phyloP scores from a whole-genome alignment of 2,797 vertebrate species.

The Echiichthys vipera region DNA sequence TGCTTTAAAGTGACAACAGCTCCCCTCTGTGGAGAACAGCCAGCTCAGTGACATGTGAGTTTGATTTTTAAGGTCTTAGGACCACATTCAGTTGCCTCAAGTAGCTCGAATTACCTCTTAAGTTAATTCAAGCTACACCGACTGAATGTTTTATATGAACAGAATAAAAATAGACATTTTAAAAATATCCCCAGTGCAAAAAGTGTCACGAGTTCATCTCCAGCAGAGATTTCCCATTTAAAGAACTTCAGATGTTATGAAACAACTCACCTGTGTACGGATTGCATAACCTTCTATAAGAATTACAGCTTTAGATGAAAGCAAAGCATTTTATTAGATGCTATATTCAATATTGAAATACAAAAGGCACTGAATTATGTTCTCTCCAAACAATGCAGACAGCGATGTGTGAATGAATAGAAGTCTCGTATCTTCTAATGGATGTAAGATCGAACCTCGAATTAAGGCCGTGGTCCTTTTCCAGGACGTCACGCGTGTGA shows the following conservation, averaged over 20 bases:
- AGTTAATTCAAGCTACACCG: not conserved
- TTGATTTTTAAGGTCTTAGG: not conserved
- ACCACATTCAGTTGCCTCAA: not conserved
- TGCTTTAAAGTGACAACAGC: not conserved
- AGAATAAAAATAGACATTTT: not conserved
- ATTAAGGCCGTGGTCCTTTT: slow-evolving; percentile 15
- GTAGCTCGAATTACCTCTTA: not conserved
- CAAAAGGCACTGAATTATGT: slow-evolving; percentile 59
- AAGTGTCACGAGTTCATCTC: not conserved
- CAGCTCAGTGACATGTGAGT: not conserved
- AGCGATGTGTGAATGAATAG: slow-evolving; percentile 44
- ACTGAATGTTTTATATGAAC: not conserved
- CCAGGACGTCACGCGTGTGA: no score
- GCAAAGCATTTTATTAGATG: slow-evolving; percentile 74
- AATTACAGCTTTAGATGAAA: slow-evolving; percentile 33
- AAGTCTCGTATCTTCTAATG: slow-evolving; percentile 4
- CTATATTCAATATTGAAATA: slow-evolving; percentile 59
- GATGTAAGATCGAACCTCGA: slow-evolving; percentile 22
- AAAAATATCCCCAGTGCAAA: not conserved
- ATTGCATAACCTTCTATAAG: not conserved
- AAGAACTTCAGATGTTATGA: no score
- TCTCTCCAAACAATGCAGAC: slow-evolving; percentile 25
- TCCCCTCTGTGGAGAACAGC: not conserved
- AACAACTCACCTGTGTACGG: not conserved
- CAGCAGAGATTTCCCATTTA: not conserved